phyloP scores from a whole-genome alignment of 2,797 vertebrate species.

The Remorina albescens region DNA sequence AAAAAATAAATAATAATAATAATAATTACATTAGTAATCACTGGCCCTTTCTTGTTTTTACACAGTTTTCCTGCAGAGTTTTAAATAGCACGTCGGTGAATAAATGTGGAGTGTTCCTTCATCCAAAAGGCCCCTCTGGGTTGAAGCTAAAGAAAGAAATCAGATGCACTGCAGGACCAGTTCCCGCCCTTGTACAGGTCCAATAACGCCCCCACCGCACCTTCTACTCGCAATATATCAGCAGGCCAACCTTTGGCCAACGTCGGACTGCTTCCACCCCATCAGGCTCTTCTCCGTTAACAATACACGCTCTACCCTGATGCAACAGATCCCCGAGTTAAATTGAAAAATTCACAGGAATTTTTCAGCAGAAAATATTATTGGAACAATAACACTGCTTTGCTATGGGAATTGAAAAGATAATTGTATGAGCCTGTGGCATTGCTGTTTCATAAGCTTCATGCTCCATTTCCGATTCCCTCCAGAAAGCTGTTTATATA shows the following conservation, averaged over 20 bases:
- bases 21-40: background rate
- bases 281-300: constrained; percentile 34
- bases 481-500: constrained; percentile 66
- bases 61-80: too few relatives aligned
- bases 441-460: constrained; percentile 75
- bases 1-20: too few relatives aligned
- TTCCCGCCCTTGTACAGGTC: constrained; percentile 10
- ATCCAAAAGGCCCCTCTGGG: too few relatives aligned
- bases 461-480: constrained; percentile 78
- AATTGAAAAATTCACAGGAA: constrained; percentile 73
- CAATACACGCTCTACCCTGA: constrained; percentile 48
- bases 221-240: constrained; percentile 25
- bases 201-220: constrained; percentile 44
- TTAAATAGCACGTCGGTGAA: too few relatives aligned
- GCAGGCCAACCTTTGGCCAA: constrained; percentile 24
- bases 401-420: constrained; percentile 79
- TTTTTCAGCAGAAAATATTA: constrained; percentile 62
- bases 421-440: constrained; percentile 80
- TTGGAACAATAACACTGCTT: constrained; percentile 73
- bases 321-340: constrained; percentile 68
- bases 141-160: constrained; percentile 2
- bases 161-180: background rate
- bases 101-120: too few relatives aligned
- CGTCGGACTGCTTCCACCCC: constrained; percentile 3
- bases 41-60: background rate